phyloP scores from a whole-genome alignment of 2,113 vertebrate species.

The Cyprinus carpio region DNA sequence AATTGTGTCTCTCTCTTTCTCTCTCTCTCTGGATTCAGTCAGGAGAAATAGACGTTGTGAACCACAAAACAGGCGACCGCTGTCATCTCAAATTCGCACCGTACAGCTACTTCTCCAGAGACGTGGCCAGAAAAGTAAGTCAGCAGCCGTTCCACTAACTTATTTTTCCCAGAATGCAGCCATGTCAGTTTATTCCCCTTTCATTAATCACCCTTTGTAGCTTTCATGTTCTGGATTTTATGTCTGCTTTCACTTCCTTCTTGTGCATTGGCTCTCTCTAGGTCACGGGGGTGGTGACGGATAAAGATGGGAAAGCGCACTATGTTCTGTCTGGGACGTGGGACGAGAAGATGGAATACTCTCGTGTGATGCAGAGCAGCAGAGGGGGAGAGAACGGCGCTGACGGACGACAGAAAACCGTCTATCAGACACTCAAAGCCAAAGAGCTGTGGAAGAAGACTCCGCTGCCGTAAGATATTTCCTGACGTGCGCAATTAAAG shows the following conservation, averaged over 20 bases:
- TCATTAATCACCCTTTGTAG: background rate
- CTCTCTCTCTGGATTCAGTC: constrained; percentile 74
- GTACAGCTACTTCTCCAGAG: constrained; percentile 97
- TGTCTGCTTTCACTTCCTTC: background rate
- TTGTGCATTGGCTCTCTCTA: constrained; percentile 53
- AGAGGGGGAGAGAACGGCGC: constrained; percentile 83
- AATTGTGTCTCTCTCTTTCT: background rate
- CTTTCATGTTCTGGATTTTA: background rate
- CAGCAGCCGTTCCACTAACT: background rate
- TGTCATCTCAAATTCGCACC: constrained; percentile 96
- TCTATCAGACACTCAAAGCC: constrained; percentile 80
- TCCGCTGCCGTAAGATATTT: constrained; percentile 83
- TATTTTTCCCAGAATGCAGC: background rate
- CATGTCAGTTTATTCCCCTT: background rate
- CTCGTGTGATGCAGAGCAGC: constrained; percentile 77
- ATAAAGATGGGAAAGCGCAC: constrained; percentile 88
- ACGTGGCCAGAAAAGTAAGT: constrained; percentile 90
- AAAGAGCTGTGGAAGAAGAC: constrained; percentile 94
- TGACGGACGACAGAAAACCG: constrained; percentile 82
- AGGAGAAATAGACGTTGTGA: constrained; percentile 93
- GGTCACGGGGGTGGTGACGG: constrained; percentile 93
- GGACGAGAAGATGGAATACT: constrained; percentile 98
- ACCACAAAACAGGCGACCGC: constrained; percentile 91
- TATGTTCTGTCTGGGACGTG: constrained; percentile 91
- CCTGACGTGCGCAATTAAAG: background rate